Base-by-base conservation (phyloP, 2,888 invertebrate species). In the Chironomus riparius region DNA sequence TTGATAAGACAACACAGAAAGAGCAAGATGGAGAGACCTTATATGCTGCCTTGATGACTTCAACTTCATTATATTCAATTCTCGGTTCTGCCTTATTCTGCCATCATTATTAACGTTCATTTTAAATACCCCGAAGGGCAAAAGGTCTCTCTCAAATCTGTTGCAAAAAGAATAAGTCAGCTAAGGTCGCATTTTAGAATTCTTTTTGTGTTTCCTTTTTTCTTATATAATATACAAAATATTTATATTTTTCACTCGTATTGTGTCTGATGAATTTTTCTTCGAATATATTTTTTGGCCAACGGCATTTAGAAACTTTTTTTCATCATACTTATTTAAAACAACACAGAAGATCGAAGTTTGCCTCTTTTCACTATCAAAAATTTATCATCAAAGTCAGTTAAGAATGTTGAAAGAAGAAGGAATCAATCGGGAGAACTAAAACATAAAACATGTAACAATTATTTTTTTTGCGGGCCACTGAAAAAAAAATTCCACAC, bases 401-500 rank as follows among this genome's bases (percentile, higher is more conserved):
- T 38, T 38, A 38, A 38, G 38, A 38, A 38, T 38, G 56, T 18
- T 56, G n/a, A 68, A 68, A 24, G 10, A n/a, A 15, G 12, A 68
- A 38, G 15, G n/a, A 47, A 70, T 21, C 21, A 47, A 70, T 47
- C 47, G 56, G 38, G 10, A 38, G 38, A 38, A 38, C 56, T 18
- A 56, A 18, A 56, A 21, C 47, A 47, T 21, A 47, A 70, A 15
- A 28, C 47, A 47, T 15, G 70, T 47, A 70, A 18, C 70, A 47
- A 47, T 70, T 70, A 47, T 70, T 56, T 56, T 56, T 15, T 56
- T n/a, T 28, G 68, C 38, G 48, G n/a, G 70, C 70, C 70, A 70
- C 70, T 70, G 70, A 70, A 68, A 24, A 4, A 70, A 68, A 28
- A 12, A 24, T 7, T 12, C 68, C 15, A n/a, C 13, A 4, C 47